Conservation (phyloP, 2,113 vertebrate species). For the Dasyurus viverrinus region DNA sequence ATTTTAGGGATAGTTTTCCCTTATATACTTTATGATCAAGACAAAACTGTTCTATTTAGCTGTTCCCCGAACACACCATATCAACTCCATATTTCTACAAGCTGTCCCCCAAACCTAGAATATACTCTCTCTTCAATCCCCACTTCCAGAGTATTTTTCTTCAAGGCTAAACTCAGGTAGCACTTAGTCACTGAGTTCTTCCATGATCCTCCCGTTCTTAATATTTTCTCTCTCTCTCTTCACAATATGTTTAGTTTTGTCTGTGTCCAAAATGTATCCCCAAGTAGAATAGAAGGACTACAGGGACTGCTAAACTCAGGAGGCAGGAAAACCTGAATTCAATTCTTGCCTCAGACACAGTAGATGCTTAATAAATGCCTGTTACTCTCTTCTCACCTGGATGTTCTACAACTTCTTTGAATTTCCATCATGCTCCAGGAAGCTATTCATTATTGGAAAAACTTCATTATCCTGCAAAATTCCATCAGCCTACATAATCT, state of each 20-base stretch:
- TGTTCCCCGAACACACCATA: background rate
- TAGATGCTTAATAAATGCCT: background rate
- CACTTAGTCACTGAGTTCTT: background rate
- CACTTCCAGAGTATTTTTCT: background rate
- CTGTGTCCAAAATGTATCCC: background rate
- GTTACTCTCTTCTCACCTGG: background rate
- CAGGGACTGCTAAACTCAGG: background rate
- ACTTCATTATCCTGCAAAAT: background rate
- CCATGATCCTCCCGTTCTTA: background rate
- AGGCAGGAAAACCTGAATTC: no score
- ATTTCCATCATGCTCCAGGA: background rate
- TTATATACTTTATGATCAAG: background rate
- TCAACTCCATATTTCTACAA: background rate
- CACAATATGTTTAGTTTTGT: no score
- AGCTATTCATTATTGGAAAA: background rate
- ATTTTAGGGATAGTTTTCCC: background rate
- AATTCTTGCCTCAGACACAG: background rate
- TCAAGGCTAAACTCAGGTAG: background rate
- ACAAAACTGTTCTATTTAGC: background rate
- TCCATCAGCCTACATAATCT: background rate
- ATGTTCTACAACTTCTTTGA: background rate
- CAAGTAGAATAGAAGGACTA: background rate
- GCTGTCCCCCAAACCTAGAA: background rate
- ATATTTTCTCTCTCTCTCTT: background rate
- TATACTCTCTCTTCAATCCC: background rate